A percentile compares a stretch with the other conserved stretches of the same genome.
Evolutionary conservation across 2,797 vertebrate genomes (phyloP).

Genomic region (Epinephelus malabaricus): DNA sequence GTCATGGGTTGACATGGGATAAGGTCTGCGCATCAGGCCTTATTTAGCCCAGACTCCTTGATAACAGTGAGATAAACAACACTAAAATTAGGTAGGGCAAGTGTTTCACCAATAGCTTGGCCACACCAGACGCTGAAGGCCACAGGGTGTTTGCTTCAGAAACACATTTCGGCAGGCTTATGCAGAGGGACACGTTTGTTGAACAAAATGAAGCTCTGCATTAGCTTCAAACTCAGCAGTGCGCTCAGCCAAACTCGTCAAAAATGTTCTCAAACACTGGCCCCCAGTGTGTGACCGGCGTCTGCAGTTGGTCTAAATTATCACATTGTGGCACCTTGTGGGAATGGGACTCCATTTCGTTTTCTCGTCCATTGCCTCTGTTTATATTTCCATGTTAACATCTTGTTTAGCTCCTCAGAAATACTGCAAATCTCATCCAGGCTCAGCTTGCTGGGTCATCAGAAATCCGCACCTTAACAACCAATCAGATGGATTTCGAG

Average conservation of each 20-base stretch:
- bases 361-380: slow-evolving; percentile 71
- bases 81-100: slow-evolving; percentile 79
- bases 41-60: slow-evolving; percentile 73
- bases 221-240: slow-evolving; percentile 51
- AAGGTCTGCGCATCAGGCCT: slow-evolving; percentile 60
- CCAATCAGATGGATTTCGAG: slow-evolving; percentile 51
- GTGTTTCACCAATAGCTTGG: slow-evolving; percentile 66
- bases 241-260: slow-evolving; percentile 56
- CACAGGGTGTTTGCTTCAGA: slow-evolving; percentile 47
- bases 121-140: slow-evolving; percentile 43
- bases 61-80: slow-evolving; percentile 80
- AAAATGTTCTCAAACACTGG: slow-evolving; percentile 52
- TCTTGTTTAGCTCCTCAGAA: slow-evolving; percentile 68
- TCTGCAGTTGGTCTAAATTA: slow-evolving; percentile 74
- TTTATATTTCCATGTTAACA: slow-evolving; percentile 76
- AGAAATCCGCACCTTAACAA: slow-evolving; percentile 63
- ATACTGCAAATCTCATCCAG: slow-evolving; percentile 58
- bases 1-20: slow-evolving; percentile 79
- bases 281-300: slow-evolving; percentile 46
- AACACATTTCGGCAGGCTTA: slow-evolving; percentile 38
- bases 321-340: slow-evolving; percentile 71
- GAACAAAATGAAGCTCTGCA: slow-evolving; percentile 46
- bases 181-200: slow-evolving; percentile 30
- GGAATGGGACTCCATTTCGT: slow-evolving; percentile 67
- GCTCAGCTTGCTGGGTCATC: slow-evolving; percentile 54